Conservation (phyloP, 2,113 vertebrate genomes). For the human region GRCh38 chr14:83913501-83914000, state of each 20-base stretch:
- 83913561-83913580: constrained; percentile 49
- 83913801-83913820: constrained; percentile 58
- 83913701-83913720: constrained; percentile 75
- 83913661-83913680: constrained; percentile 77
- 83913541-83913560: constrained; percentile 24
- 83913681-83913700: constrained; percentile 77
- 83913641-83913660: constrained; percentile 70
- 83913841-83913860: constrained; percentile 48
- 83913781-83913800: constrained; percentile 50
- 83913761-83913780: constrained; percentile 76
- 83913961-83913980: neutral
- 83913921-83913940: neutral
- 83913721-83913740: constrained; percentile 69
- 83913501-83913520: neutral
- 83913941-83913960: neutral
- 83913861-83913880: neutral
- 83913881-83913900: neutral
- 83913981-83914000: neutral
- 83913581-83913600: constrained; percentile 47
- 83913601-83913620: constrained; percentile 69
- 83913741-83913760: constrained; percentile 65
- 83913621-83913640: constrained; percentile 49
- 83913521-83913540: neutral
- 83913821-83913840: constrained; percentile 55
- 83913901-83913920: neutral